Evolutionary conservation across 2,797 vertebrate genomes (phyloP), one percentile per base, ranked within the genome.

Genomic region (Avahi laniger): DNA sequence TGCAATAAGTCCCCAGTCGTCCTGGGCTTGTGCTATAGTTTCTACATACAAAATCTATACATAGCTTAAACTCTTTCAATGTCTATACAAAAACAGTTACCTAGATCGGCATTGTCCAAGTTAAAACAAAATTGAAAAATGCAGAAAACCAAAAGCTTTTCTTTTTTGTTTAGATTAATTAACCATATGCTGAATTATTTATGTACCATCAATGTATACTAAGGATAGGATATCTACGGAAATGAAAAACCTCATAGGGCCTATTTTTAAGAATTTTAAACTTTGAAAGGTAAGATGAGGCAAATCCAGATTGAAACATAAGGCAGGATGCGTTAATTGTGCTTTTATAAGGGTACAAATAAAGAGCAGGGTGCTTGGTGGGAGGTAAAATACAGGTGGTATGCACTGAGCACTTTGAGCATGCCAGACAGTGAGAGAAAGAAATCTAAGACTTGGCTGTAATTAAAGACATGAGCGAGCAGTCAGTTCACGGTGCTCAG

Each of bases 111-210:
- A 57, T 0, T 14, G 3, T 54, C 83, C 43, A 96, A 81, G n/a
- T 52, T 70, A 70, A 92, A 8, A 5, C n/a, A 94, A 80, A 89
- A 73, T 28, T 65, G 22, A 33, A 65, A 69, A 65, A 69, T 35
- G 92, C 78, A 78, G 52, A 61, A 80, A 73, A 61, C 43, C 0
- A 93, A 94, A 98, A 48, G 26, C 33, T 65, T 69, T 91, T 52
- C 11, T 78, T 80, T 63, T 88, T 96, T 78, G 67, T 79, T 86
- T 67, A 52, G 54, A 10, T 89, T 76, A 7, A 4, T 20, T 41
- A 48, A 5, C 54, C 86, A 54, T 4, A 96, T 26, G 75, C 65
- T 93, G 75, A 0, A 17, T 48, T 93, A 84, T 0, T 17, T 17
- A 63, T 0, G 38, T n/a, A 96, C 12, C 70, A 89, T 80, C 43